Evolutionary conservation across 2,888 invertebrate genomes (phyloP).

Genomic region (Apodemia mormo): DNA sequence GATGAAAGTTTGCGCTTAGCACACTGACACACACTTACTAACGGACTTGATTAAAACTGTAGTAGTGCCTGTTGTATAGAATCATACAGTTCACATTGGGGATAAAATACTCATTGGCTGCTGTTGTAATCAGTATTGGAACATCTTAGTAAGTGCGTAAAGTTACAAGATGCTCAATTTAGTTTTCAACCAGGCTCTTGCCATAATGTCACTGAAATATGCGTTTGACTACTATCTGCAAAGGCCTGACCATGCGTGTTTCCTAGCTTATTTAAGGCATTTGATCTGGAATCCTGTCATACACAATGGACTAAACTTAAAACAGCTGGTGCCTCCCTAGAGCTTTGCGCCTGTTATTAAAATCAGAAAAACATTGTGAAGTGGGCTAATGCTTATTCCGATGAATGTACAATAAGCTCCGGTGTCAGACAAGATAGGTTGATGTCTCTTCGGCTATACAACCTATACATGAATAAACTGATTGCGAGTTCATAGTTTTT

Average conservation of each 20-base stretch:
- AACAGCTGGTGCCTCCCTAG: neutral
- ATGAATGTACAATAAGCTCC: conserved; percentile 7
- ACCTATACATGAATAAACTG: conserved; percentile 27
- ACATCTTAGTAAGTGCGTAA: too few species aligned
- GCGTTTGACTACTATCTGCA: conserved; percentile 27
- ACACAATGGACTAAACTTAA: conserved; percentile 26
- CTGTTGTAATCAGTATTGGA: too few species aligned
- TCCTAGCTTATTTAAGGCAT: conserved; percentile 29
- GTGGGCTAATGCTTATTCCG: conserved; percentile 20
- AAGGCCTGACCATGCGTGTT: conserved; percentile 26
- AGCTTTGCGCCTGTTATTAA: conserved; percentile 33
- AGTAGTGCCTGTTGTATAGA: too few species aligned
- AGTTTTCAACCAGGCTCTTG: neutral
- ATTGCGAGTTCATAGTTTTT: too few species aligned
- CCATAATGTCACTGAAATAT: neutral
- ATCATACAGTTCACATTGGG: too few species aligned
- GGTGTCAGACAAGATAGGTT: conserved; percentile 33
- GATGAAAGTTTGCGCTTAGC: too few species aligned
- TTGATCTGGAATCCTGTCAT: conserved; percentile 27
- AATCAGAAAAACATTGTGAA: conserved; percentile 31
- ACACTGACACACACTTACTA: too few species aligned
- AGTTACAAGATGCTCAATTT: neutral
- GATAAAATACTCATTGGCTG: too few species aligned
- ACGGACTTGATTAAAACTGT: too few species aligned
- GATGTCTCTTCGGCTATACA: conserved; percentile 28